Percentiles rank a stretch among this genome's conserved stretches.
Evolutionary conservation across 2,797 vertebrate species (phyloP).

Genomic region (Poeciliopsis paucimaculata): DNA sequence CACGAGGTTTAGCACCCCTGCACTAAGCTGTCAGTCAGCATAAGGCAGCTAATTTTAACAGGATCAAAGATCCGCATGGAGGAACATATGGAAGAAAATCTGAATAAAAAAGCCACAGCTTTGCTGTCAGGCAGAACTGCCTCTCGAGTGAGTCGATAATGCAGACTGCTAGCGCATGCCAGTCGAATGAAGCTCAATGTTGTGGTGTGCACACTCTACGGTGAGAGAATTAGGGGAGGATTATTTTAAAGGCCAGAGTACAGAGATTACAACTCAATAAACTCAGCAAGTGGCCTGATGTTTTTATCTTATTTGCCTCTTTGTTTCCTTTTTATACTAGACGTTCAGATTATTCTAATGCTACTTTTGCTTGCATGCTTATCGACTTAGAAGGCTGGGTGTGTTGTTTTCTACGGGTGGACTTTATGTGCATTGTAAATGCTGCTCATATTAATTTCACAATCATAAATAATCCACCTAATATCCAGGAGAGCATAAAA

Average conservation of each 20-base stretch:
- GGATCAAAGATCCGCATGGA: constrained; percentile 15
- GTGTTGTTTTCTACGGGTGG: not conserved
- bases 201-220: constrained; percentile 22
- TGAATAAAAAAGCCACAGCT: constrained; percentile 15
- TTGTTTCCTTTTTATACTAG: constrained; percentile 6
- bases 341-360: constrained; percentile 31
- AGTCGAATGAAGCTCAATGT: constrained; percentile 6
- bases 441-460: constrained; percentile 5
- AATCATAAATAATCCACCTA: constrained; percentile 36
- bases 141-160: constrained; percentile 17
- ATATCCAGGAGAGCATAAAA: constrained; percentile 25
- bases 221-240: constrained; percentile 12
- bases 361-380: constrained; percentile 2
- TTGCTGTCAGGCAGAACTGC: constrained; percentile 16
- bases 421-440: constrained; percentile 2
- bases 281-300: constrained; percentile 11
- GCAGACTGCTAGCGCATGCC: constrained; percentile 23
- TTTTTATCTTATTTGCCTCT: constrained; percentile 19
- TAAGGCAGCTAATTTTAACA: constrained; percentile 7
- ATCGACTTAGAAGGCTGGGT: constrained; percentile 3
- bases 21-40: constrained; percentile 12
- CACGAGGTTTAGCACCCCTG: constrained; percentile 37
- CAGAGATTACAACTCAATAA: constrained; percentile 17
- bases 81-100: constrained; percentile 6
- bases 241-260: constrained; percentile 27